Conservation (phyloP, 2,888 invertebrate genomes). For the Lepidochrysops patricia region DNA sequence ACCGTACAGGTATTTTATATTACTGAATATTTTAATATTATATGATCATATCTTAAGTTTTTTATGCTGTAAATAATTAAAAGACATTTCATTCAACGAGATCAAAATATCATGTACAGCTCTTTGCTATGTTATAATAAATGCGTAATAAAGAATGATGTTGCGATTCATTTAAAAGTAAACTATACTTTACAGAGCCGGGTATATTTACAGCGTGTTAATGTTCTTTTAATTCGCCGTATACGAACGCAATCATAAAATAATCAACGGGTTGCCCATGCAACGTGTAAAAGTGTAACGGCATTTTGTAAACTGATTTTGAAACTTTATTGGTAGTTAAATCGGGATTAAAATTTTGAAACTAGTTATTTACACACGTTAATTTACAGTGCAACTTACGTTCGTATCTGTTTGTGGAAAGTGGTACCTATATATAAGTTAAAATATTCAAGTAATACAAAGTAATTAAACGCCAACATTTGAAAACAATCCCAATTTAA, state of each 20-base stretch:
- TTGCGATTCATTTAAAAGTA: background rate
- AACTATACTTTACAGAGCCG: background rate
- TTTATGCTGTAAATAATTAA: too few species aligned
- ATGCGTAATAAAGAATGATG: too few species aligned
- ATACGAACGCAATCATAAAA: constrained; percentile 3
- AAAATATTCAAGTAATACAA: background rate
- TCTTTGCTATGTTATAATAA: too few species aligned
- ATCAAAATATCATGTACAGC: too few species aligned
- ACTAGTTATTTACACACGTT: background rate
- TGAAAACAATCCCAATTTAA: background rate
- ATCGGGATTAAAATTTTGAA: background rate
- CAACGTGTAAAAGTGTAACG: background rate
- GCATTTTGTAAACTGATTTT: background rate
- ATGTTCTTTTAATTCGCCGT: background rate
- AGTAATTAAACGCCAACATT: background rate
- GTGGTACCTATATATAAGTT: too few species aligned
- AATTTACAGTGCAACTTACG: too few species aligned
- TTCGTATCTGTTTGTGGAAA: too few species aligned
- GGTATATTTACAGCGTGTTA: background rate
- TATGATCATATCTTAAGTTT: too few species aligned
- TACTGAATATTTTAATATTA: too few species aligned
- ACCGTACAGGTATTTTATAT: too few species aligned
- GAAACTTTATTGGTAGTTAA: background rate
- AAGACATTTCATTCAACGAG: too few species aligned
- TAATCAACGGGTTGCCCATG: background rate